A percentile compares a stretch with the other conserved stretches of the same genome.
Evolutionary conservation across 2,888 invertebrate genomes (phyloP).

Genomic region (Ichneumoninae sp.): DNA sequence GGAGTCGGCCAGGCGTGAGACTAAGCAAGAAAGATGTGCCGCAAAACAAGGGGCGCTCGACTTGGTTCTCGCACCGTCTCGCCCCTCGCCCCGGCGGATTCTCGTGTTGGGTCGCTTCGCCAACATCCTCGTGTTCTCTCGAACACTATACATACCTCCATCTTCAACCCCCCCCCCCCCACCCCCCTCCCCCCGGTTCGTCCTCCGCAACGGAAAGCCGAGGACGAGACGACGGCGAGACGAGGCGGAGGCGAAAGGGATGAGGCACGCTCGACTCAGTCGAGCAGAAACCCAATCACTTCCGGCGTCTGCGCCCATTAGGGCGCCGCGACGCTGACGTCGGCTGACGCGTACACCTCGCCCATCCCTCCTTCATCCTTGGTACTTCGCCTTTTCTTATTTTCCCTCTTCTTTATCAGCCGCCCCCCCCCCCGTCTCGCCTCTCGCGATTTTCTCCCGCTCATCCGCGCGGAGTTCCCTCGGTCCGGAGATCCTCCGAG

Average conservation of each 20-base stretch:
- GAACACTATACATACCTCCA: conserved; percentile 51
- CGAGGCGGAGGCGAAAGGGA: conserved; percentile 71
- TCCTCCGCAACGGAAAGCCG: conserved; percentile 77
- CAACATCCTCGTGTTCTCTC: conserved; percentile 63
- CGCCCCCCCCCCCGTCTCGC: conserved; percentile 38
- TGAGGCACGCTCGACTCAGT: conserved; percentile 83
- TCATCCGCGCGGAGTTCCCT: conserved; percentile 18
- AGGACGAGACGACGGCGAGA: conserved; percentile 56
- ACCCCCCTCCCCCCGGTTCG: conserved; percentile 74
- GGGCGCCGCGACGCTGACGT: conserved; percentile 85
- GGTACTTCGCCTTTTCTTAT: conserved; percentile 61
- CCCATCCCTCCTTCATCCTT: conserved; percentile 64
- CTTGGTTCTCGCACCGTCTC: conserved; percentile 67
- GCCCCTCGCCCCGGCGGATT: conserved; percentile 45
- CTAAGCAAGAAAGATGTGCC: conserved; percentile 82
- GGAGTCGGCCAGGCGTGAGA: conserved; percentile 82
- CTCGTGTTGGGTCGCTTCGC: conserved; percentile 45
- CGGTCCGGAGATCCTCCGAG: conserved; percentile 21
- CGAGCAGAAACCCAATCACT: conserved; percentile 87
- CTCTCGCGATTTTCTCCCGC: conserved; percentile 60
- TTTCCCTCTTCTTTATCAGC: conserved; percentile 66
- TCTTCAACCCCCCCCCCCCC: conserved; percentile 72
- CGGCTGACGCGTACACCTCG: conserved; percentile 82
- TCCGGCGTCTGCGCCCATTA: conserved; percentile 87
- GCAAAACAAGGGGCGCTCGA: conserved; percentile 80